Evolutionary conservation across 2,113 vertebrate genomes (phyloP), one percentile per base, ranked within the genome.

Genomic region (Empidonax alnorum): DNA sequence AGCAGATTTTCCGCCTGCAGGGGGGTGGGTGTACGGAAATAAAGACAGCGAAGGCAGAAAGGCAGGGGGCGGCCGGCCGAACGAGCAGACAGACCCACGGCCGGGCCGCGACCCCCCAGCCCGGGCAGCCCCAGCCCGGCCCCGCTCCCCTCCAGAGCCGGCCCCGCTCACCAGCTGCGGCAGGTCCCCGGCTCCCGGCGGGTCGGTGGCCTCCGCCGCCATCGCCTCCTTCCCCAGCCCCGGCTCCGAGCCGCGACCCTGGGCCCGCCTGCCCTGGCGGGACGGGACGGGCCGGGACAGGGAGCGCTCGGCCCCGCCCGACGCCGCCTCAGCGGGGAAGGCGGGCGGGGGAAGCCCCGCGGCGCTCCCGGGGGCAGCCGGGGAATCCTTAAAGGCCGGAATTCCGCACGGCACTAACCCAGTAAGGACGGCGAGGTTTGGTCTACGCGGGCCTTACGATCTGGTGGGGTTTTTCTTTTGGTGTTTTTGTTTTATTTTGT

Each of bases 1-100:
- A 99, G 97, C 47, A 98, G 97, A 59, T 96, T 96, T 73, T 99
- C 98, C 96, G 98, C 98, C 99, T 99, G 90, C 10, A 79, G 30
- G 15, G 65, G 41, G 1, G 53, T 31, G 19, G 24, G 35, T 10
- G 58, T 25, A 8, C 9, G 55, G 6, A 16, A 12, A 50, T 47
- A 22, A 35, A 27, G 2, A 12, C 4, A 14, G 6, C 28, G 30
- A 30, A 59, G 19, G 33, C 42, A 23, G 44, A 22, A 23, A 25
- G 39, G 53, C 4, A 20, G 4, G 16, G 22, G 59, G 25, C 11
- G 22, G 50, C 19, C 13, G 30, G 49, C 50, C 18, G 4, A 5
- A 4, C 12, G 6, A 21, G 24, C 28, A 7, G 17, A 37, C 47
- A 7, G 17, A 37, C 47, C 27, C 47, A 2, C 27, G 30, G 37